Base-by-base conservation (phyloP, 2,888 invertebrate genomes). In the Terebella lapidaria region DNA sequence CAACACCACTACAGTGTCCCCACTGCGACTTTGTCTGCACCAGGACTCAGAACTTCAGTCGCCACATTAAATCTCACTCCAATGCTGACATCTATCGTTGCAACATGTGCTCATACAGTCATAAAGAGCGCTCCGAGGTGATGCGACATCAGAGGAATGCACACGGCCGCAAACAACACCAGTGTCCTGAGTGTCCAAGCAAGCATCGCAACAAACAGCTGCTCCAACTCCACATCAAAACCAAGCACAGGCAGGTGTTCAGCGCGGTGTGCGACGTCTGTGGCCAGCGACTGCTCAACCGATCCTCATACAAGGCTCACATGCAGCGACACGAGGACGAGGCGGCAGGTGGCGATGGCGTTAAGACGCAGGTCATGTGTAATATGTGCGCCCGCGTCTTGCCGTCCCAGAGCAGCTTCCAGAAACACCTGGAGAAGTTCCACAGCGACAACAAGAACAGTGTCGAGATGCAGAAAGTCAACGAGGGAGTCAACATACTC, bases 1-100 rank as follows among this genome's bases (percentile, higher is more conserved):
- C n/a, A n/a, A n/a, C n/a, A n/a, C n/a, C n/a, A 35, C 42, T 35
- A n/a, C 10, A 49, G 49, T 58, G 58, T 54, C 58, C 58, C 3
- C 58, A 58, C 54, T 58, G 58, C 27, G 15, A 35, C 3, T 53
- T 58, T 24, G 45, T 27, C 5, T 58, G 58, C 46, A 25, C 24
- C 25, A 35, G 58, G 4, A 54, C 27, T 20, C 58, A 58, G 45
- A 58, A 53, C 46, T 58, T 58, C 54, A 26, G 35, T 3, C 53
- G 58, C 20, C 58, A 58, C 45, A 15, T 58, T 18, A 30, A 58
- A 4, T n/a, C 54, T 10, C 58, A 58, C 46, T n/a, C 24, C 15
- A 28, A 58, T 3, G 54, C 58, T 26, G 53, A 29, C 5, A 3
- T 53, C n/a, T 54, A 54, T 28, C 5, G n/a, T 2, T 58, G 58